phyloP scores from a whole-genome alignment of 2,113 vertebrate species.

The Dicentrarchus labrax region DNA sequence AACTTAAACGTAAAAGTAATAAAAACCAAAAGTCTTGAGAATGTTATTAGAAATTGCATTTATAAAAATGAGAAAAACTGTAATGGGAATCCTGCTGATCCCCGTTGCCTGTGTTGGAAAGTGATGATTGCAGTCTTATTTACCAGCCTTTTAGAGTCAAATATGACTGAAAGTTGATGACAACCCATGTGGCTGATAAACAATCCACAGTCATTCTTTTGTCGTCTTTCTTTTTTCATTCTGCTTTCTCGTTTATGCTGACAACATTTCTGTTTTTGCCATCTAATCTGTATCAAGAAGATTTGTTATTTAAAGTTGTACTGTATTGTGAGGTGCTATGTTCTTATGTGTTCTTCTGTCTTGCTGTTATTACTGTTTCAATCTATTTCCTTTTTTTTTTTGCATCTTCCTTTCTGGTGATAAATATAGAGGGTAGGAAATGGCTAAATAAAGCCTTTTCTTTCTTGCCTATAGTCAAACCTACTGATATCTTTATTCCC shows the following conservation, averaged over 20 bases:
- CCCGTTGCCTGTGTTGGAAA: neutral
- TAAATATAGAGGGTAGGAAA: neutral
- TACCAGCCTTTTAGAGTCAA: neutral
- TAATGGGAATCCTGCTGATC: neutral
- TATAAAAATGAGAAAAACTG: neutral
- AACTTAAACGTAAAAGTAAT: neutral
- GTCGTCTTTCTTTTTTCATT: neutral
- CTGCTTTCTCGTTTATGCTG: neutral
- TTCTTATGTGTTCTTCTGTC: neutral
- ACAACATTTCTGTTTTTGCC: neutral
- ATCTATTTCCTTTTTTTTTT: too few species aligned
- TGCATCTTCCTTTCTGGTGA: neutral
- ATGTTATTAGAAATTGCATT: neutral
- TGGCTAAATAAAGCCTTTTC: conserved; percentile 3
- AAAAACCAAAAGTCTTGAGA: neutral
- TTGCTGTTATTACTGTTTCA: too few species aligned
- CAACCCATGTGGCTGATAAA: neutral
- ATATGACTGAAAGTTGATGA: neutral
- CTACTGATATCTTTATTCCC: neutral
- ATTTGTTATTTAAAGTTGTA: neutral
- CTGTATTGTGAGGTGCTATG: neutral
- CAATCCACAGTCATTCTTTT: neutral
- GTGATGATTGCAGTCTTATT: neutral
- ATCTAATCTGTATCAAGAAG: neutral
- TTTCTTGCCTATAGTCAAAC: neutral